Evolutionary conservation across 2,888 invertebrate genomes (phyloP).

Genomic region (Sarcophaga subvicina): DNA sequence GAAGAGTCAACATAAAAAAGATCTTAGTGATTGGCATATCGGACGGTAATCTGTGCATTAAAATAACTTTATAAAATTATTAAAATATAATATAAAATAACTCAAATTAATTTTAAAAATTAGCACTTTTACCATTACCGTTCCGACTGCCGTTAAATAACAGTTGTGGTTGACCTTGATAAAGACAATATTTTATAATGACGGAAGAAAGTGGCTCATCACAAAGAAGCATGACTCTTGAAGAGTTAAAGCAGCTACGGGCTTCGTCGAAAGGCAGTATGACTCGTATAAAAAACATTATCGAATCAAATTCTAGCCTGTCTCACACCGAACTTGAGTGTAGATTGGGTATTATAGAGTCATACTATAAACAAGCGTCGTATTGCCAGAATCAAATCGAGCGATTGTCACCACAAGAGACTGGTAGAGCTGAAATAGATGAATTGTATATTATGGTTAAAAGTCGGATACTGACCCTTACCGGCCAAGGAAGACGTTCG

Average conservation of each 20-base stretch:
- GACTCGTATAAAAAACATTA: too few relatives aligned
- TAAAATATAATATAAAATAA: too few relatives aligned
- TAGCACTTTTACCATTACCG: too few relatives aligned
- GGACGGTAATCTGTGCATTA: too few relatives aligned
- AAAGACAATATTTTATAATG: background rate
- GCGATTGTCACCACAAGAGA: conserved; percentile 2
- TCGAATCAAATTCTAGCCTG: conserved; percentile 39
- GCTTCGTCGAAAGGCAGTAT: too few relatives aligned
- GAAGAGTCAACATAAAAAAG: too few relatives aligned
- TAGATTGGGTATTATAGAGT: conserved; percentile 23
- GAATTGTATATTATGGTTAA: conserved; percentile 40
- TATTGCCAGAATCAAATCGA: conserved; percentile 52
- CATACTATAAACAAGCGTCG: conserved; percentile 43
- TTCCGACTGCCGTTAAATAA: too few relatives aligned
- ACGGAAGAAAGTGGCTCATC: background rate
- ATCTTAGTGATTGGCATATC: too few relatives aligned
- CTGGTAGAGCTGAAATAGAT: conserved; percentile 34
- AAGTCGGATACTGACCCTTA: conserved; percentile 2
- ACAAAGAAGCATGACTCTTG: background rate
- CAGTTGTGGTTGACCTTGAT: too few relatives aligned
- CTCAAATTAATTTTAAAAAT: too few relatives aligned
- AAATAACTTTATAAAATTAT: too few relatives aligned
- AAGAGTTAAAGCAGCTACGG: conserved; percentile 31
- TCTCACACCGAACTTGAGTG: conserved; percentile 41
- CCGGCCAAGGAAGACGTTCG: conserved; percentile 2